Evolutionary conservation across 2,888 invertebrate species (phyloP).

Genomic region (Stenichneumon culpator): DNA sequence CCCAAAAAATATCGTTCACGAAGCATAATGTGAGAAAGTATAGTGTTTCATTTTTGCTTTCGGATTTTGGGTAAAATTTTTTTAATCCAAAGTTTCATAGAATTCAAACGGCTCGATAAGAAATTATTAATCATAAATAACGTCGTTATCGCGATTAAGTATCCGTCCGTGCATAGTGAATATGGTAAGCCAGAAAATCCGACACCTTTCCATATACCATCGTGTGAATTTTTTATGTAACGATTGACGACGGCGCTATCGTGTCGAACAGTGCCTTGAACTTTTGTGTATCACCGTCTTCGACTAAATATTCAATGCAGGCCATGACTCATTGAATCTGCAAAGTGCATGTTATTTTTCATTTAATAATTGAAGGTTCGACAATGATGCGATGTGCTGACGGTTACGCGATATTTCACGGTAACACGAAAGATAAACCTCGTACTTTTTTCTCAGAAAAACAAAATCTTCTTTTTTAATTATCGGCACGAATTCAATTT

Average conservation of each 20-base stretch:
- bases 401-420: constrained; percentile 7
- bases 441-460: neutral
- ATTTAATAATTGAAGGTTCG: constrained; percentile 50
- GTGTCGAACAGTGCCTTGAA: constrained; percentile 6
- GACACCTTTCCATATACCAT: neutral
- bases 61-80: too few species aligned
- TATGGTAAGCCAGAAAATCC: neutral
- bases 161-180: too few species aligned
- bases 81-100: too few species aligned
- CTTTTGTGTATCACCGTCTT: neutral
- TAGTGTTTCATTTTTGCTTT: too few species aligned
- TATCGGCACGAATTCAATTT: neutral
- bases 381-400: constrained; percentile 45
- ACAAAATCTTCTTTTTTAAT: neutral
- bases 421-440: neutral
- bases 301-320: constrained; percentile 1
- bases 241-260: neutral
- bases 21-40: too few species aligned
- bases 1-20: too few species aligned
- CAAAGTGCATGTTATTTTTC: constrained; percentile 50
- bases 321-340: constrained; percentile 33
- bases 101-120: too few species aligned
- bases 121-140: neutral
- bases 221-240: constrained; percentile 5
- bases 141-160: neutral